A percentile compares a stretch with the other conserved stretches of the same genome.
Conservation (phyloP, 2,797 vertebrate genomes). For the Muscicapa striata region DNA sequence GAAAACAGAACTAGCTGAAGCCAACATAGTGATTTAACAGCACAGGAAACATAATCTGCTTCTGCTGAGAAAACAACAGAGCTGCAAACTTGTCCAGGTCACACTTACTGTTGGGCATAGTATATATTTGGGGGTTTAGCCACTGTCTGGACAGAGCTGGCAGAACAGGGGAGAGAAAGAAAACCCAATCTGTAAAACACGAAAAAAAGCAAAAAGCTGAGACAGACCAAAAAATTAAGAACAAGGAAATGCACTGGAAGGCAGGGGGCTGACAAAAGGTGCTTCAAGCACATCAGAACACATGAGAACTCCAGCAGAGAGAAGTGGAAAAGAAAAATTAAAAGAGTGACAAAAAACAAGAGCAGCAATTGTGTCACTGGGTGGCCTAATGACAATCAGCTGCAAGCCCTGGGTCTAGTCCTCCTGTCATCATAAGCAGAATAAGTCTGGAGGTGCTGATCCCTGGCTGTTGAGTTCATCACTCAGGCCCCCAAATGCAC, state of each 20-base stretch:
- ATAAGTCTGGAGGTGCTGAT: neutral
- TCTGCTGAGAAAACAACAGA: neutral
- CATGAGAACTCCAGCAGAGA: neutral
- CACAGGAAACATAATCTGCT: neutral
- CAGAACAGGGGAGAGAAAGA: neutral
- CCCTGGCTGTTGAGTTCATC: neutral
- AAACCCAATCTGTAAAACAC: neutral
- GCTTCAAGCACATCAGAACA: neutral
- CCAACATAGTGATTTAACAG: neutral
- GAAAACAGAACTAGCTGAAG: conserved; percentile 17
- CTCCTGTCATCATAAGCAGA: neutral
- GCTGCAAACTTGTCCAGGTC: neutral
- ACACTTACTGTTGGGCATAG: neutral
- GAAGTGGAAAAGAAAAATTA: neutral
- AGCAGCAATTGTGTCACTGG: neutral
- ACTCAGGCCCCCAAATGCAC: fast-evolving
- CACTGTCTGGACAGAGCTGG: neutral
- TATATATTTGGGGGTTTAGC: neutral
- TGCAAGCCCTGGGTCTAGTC: neutral
- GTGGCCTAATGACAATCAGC: neutral
- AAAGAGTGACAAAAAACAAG: neutral
- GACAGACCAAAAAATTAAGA: neutral
- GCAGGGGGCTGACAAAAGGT: neutral
- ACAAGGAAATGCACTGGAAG: neutral
- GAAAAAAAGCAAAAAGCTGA: neutral